Base-by-base conservation (phyloP, 2,113 vertebrate genomes). In the Neotoma lepida region DNA sequence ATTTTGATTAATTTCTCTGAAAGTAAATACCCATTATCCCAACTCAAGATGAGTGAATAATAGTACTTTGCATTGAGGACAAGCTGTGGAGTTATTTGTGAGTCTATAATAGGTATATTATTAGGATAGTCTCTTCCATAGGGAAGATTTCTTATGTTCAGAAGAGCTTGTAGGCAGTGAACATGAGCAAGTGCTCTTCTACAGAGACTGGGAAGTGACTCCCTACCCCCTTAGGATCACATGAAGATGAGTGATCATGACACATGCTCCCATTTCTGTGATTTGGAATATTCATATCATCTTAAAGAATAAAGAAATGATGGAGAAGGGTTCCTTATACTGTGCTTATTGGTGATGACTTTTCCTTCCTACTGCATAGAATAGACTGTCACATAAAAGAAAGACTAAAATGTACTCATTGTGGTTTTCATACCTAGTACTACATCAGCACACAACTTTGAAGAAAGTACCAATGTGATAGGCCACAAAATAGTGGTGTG, bases 21-120 rank as follows among this genome's bases (percentile, higher is more conserved):
- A 95, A 94, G 90, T 88, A 97, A 92, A 66, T 58, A 95, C 49
- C 68, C 80, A 76, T 97, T 94, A 96, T 88, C 4, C 44, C 49
- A 89, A 94, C 66, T 92, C 86, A 58, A 66, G 71, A 49, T 93
- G 85, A 92, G 77, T 93, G 80, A 86, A 94, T 76, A 71, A 92
- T 93, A 56, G 39, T 41, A 63, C 82, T 92, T 78, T 89, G 92
- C 88, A 94, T 54, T 91, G 70, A 63, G 2, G 64, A 41, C 64
- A 89, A 9, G 41, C 28, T 93, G 44, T 35, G 77, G 73, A 84
- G 56, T 30, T 90, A 93, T 66, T 77, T 14, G 68, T 77, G 90
- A 15, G 78, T 35, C 24, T 24, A 44, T 84, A 63, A 46, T 20
- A 64, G 51, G n/a, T 84, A 56, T 2, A 54, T 88, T 28, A 0